Evolutionary conservation across 2,113 vertebrate species (phyloP), one percentile per base, ranked within the genome.

Genomic region (Micromys minutus): DNA sequence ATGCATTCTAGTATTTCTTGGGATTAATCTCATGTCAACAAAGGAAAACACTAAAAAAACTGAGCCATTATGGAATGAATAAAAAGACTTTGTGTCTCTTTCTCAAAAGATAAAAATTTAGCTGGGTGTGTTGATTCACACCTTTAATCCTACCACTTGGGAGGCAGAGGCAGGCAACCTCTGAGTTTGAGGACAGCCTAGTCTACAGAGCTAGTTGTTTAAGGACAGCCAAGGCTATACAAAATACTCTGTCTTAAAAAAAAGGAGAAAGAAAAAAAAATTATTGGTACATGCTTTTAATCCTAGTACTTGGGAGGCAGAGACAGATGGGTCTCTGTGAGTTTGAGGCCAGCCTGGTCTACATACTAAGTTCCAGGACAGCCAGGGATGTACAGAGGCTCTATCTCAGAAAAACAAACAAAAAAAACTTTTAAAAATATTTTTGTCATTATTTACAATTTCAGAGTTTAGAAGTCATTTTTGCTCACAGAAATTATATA

Each of bases 381-480:
- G 45, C 45, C 50, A 79, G 17, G 19, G 17, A 50, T 79, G 52
- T 17, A 36, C 34, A 79, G 17, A 15, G 31, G 24, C n/a, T 24
- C 52, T 26, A 17, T 59, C 36, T 59, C 52, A 26, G 55, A 83
- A 17, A 36, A 34, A 15, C 39, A 21, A 24, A 74, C 9, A 4
- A 24, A 42, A 72, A 72, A 39, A 42, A 72, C n/a, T n/a, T n/a
- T n/a, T n/a, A n/a, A n/a, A 21, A 19, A 67, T 69, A 31, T 13
- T 65, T 65, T 31, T 55, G 34, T 80, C 52, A 80, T 57, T 76
- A 89, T 59, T 97, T 92, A 92, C 96, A 95, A 91, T 97, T 97
- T 92, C 87, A 94, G 47, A 94, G 90, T 26, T 93, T 97, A 87
- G 59, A 96, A 93, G 36, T 97, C 57, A 86, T n/a, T 97, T 96